phyloP scores from a whole-genome alignment of 2,888 invertebrate genomes.

The Coronaproctus castanopsis region DNA sequence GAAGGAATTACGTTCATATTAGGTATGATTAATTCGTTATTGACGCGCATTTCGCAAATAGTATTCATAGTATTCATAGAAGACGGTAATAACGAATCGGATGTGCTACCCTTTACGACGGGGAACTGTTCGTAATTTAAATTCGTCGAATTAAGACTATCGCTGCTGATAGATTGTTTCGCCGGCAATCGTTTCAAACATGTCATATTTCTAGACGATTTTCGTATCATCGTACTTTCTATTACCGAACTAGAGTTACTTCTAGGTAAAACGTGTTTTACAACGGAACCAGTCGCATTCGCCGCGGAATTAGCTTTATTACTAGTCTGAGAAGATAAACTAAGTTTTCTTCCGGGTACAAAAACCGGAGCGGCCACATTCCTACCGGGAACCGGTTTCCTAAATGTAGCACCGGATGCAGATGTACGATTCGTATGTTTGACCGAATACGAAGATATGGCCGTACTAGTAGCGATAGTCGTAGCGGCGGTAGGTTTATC shows the following conservation, averaged over 20 bases:
- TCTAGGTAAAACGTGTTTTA: neutral
- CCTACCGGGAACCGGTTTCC: constrained; percentile 14
- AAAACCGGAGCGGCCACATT: constrained; percentile 16
- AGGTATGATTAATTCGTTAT: neutral
- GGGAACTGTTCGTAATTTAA: neutral
- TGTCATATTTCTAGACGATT: neutral
- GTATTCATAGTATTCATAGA: neutral
- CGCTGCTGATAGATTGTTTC: neutral
- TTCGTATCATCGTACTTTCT: neutral
- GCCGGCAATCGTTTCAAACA: neutral
- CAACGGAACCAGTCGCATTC: neutral
- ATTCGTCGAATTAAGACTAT: neutral
- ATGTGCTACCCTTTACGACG: neutral
- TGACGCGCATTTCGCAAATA: neutral
- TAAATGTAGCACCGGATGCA: neutral
- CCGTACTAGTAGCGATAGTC: neutral
- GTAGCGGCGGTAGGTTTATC: neutral
- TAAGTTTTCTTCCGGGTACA: constrained; percentile 14
- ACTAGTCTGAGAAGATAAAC: neutral
- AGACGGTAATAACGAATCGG: neutral
- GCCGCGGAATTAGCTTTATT: neutral
- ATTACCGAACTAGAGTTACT: neutral
- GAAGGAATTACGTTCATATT: no score
- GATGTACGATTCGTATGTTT: neutral
- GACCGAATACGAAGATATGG: neutral